phyloP scores from a whole-genome alignment of 2,888 invertebrate species.

The Arge pagana region DNA sequence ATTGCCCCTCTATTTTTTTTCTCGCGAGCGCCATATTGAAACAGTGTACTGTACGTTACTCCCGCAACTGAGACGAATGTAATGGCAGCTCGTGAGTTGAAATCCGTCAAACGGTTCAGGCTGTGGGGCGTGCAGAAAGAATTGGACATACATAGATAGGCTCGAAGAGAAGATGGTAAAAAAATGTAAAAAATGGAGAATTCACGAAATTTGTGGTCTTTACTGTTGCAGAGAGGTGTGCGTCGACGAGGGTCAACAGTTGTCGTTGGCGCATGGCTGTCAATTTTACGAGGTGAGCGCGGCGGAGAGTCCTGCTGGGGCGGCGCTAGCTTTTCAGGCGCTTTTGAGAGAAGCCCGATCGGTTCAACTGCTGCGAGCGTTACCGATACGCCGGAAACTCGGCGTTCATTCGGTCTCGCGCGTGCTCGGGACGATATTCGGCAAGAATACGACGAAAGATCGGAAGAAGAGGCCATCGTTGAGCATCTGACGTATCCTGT shows the following conservation, averaged over 20 bases:
- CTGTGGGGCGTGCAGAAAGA: too few relatives aligned
- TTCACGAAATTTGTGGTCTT: too few relatives aligned
- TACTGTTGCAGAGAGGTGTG: constrained; percentile 69
- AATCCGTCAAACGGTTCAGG: too few relatives aligned
- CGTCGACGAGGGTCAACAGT: constrained; percentile 79
- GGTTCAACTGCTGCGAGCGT: constrained; percentile 69
- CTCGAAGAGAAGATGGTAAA: too few relatives aligned
- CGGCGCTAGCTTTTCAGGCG: constrained; percentile 79
- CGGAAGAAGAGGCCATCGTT: constrained; percentile 78
- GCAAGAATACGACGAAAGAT: constrained; percentile 77
- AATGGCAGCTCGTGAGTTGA: too few relatives aligned
- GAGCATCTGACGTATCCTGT: constrained; percentile 67
- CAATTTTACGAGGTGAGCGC: constrained; percentile 87
- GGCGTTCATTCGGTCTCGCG: constrained; percentile 80
- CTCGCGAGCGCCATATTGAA: too few relatives aligned
- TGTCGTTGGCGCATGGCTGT: constrained; percentile 77
- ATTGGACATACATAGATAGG: too few relatives aligned
- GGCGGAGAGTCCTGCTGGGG: constrained; percentile 81
- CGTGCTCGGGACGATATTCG: constrained; percentile 79
- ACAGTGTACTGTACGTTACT: too few relatives aligned
- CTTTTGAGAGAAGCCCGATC: constrained; percentile 76
- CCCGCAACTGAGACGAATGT: too few relatives aligned
- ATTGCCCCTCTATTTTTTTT: too few relatives aligned
- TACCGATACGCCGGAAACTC: constrained; percentile 73
- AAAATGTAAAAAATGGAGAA: too few relatives aligned